A percentile compares a stretch with the other conserved stretches of the same genome.
Evolutionary conservation across 2,113 vertebrate species (phyloP).

Genomic region (Phyllostomus discolor): DNA sequence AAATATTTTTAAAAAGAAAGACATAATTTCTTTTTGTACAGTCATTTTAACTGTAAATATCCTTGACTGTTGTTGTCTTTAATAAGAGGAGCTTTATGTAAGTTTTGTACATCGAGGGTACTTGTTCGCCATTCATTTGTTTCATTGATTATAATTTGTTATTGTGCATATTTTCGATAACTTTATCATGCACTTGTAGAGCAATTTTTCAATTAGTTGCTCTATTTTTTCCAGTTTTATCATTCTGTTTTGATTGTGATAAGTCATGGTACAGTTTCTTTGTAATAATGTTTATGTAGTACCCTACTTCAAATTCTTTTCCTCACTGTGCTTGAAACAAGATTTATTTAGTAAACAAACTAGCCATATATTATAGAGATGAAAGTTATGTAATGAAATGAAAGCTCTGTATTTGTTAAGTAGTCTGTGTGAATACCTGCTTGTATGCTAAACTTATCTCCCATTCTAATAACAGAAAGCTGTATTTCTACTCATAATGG

Average conservation of each 20-base stretch:
- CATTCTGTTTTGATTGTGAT: background rate
- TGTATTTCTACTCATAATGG: background rate
- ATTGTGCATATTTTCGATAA: background rate
- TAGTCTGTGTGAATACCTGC: background rate
- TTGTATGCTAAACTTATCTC: background rate
- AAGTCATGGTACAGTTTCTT: background rate
- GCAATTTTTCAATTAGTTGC: background rate
- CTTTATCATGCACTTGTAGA: background rate
- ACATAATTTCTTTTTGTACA: background rate
- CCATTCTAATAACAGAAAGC: background rate
- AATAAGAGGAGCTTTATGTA: background rate
- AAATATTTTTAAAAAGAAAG: too few species aligned
- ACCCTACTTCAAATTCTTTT: background rate
- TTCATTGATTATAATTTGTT: background rate
- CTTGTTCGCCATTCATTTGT: background rate
- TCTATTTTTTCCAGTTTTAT: background rate
- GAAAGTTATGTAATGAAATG: background rate
- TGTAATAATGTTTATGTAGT: background rate
- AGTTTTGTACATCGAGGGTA: background rate
- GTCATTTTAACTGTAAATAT: background rate
- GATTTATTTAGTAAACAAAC: background rate
- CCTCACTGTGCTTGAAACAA: background rate
- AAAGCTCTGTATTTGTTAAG: background rate
- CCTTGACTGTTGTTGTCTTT: background rate
- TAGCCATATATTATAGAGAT: background rate